Evolutionary conservation across 2,797 vertebrate genomes (phyloP).

Genomic region (Enteromius fasciolatus): DNA sequence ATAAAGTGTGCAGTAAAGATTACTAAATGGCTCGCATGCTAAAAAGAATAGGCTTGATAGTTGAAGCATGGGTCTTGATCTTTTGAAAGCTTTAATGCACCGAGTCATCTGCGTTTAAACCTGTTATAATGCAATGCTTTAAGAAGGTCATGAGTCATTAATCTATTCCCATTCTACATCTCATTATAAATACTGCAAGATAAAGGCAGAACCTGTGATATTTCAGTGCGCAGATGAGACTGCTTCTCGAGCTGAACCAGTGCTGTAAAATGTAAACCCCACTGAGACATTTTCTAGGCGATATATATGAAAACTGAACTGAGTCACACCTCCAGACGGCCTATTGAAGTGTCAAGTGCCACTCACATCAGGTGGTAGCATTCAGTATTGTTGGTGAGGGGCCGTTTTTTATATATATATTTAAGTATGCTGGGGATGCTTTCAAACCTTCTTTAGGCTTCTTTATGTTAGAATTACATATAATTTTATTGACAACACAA

Average conservation of each 20-base stretch:
- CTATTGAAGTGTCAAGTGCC: constrained; percentile 26
- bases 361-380: constrained; percentile 11
- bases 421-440: neutral
- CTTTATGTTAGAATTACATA: neutral
- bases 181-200: neutral
- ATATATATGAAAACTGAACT: neutral
- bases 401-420: neutral
- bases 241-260: neutral
- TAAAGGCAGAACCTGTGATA: constrained; percentile 2
- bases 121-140: constrained; percentile 20
- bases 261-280: neutral
- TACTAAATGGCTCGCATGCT: constrained; percentile 10
- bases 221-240: constrained; percentile 5
- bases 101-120: neutral
- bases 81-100: constrained; percentile 16
- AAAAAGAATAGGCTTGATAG: neutral
- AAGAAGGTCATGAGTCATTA: constrained; percentile 1
- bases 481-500: neutral
- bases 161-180: neutral
- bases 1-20: neutral
- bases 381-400: neutral
- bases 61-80: constrained; percentile 11
- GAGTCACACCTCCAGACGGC: constrained; percentile 20
- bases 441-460: neutral
- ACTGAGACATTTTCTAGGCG: constrained; percentile 10